phyloP scores from a whole-genome alignment of 2,113 vertebrate genomes.

The Leucopsar rothschildi region DNA sequence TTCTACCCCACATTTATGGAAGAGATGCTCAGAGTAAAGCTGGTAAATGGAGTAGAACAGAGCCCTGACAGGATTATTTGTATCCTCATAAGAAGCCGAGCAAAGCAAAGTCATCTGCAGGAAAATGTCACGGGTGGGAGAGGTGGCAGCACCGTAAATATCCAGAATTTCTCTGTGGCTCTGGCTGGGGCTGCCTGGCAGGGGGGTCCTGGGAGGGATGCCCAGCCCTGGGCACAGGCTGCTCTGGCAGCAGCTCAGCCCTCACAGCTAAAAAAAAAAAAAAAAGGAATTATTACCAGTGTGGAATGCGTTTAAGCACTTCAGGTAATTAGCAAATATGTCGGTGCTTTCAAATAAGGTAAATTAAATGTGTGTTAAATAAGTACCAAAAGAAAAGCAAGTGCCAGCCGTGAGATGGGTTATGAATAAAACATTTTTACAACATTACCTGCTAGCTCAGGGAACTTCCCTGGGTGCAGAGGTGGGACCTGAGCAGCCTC shows the following conservation, averaged over 20 bases:
- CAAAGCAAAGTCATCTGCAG: background rate
- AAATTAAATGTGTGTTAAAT: constrained; percentile 14
- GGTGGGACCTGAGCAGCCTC: background rate
- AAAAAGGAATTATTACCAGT: background rate
- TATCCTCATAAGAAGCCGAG: background rate
- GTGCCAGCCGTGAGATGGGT: background rate
- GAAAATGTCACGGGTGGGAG: background rate
- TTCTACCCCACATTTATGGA: background rate
- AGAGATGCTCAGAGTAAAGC: background rate
- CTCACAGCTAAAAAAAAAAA: background rate
- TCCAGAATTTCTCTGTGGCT: background rate
- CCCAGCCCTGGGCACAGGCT: background rate
- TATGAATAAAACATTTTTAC: background rate
- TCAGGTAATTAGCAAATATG: constrained; percentile 25
- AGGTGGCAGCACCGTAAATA: background rate
- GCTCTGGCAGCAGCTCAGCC: background rate
- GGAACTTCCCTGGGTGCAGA: background rate
- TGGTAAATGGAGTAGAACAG: background rate
- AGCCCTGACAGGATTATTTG: background rate
- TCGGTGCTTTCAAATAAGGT: background rate
- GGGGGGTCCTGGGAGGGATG: background rate
- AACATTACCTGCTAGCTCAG: background rate
- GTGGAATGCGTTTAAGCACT: background rate
- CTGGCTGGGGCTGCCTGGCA: too few species aligned
- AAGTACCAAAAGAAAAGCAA: background rate